Evolutionary conservation across 2,113 vertebrate species (phyloP), one percentile per base, ranked within the genome.

Genomic region (Corythoichthys intestinalis): DNA sequence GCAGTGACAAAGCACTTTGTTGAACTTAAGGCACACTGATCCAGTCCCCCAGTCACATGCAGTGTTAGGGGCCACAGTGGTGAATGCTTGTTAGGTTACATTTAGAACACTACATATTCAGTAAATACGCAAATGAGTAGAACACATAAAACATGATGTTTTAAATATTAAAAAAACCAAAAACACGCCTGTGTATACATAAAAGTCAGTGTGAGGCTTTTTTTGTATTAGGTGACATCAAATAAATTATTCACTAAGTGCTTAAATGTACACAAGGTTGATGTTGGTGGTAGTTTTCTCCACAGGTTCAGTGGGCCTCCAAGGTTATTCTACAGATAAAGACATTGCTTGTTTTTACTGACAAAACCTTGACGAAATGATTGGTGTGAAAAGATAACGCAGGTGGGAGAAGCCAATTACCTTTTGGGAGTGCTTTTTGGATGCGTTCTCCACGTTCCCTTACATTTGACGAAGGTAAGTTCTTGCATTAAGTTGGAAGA

Each of bases 381-480:
- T 56, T 14, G 1, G 1, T 15, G 7, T 13, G 9, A 15, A 38
- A 1, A 1, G 3, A 28, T 15, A 39, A 2, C 47, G 13, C 20
- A 35, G 41, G n/a, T 49, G 44, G 3, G 34, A 49, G 10, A 65
- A 48, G 20, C 0, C 2, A 14, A 7, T 15, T 47, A 48, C 44
- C 62, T 49, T 49, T 44, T 48, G 41, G 62, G 48, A 49, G 20
- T 15, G 20, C 62, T 17, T 50, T 49, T 50, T 52, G 57, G 34
- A 44, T 68, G 70, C 1, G 20, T 70, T 69, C 80, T 84, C 92
- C 90, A 88, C 0, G 67, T 1, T 10, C 86, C 85, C 57, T 86
- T 87, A 78, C 92, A 93, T 85, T 82, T 90, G 34, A 91, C 87
- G 59, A 93, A 93, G 0, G 85, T 89, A 65, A 91, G 65, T 49